Evolutionary conservation across 2,113 vertebrate genomes (phyloP), one percentile per base, ranked within the genome.

Genomic region (Sinocyclocheilus maitianheensis): DNA sequence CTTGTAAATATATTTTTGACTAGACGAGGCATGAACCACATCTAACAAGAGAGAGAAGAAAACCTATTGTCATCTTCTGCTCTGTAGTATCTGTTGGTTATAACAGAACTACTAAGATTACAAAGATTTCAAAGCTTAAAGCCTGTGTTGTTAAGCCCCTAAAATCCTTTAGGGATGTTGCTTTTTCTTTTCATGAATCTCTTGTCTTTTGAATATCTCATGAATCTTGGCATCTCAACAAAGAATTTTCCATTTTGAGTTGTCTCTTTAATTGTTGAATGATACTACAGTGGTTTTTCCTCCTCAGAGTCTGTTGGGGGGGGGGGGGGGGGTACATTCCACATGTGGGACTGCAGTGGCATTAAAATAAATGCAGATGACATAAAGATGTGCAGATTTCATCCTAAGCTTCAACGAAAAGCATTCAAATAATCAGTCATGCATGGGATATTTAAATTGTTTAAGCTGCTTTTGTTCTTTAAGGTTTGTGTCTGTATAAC

Each of bases 211-310:
- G n/a, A 65, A 58, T 14, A 77, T 91, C 81, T 40, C 84, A 83
- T 18, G 40, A 81, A 69, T 71, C 81, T 86, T 93, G 93, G 91
- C 90, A 88, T 48, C 46, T 37, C 87, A 87, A 91, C 90, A 92
- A 77, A 92, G 88, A 71, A 69, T 90, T 91, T 92, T 91, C 85
- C 88, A 46, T 7, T 51, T 46, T 81, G 79, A 92, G 89, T 89
- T 74, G 89, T 91, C 89, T 84, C 90, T 92, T 78, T 85, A 79
- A 88, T 78, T 92, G 90, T 89, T 11, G 8, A 87, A 11, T 22
- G 82, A 87, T 91, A 81, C 90, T 89, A 83, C 90, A 75, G 48
- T 76, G 55, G 69, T 86, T 86, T 85, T 80, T 84, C 53, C 2
- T 30, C 16, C 81, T 87, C 79, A 74, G 76, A 20, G 37, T 46